Conservation (phyloP, 1,140 invertebrate genomes). For the Platyscapa corneri region DNA sequence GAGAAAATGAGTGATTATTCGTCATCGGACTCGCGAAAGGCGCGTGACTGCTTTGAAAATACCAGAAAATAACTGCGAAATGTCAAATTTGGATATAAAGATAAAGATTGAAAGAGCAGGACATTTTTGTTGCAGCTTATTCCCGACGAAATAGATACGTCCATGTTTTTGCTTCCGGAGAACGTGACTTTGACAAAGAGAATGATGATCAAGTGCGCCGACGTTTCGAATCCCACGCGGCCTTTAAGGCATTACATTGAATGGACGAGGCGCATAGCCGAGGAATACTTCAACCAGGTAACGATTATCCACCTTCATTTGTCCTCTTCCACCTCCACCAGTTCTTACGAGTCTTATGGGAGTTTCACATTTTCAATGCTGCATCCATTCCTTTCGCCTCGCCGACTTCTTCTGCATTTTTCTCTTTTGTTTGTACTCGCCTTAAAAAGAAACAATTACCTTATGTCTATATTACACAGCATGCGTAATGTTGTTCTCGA, state of each 20-base stretch:
- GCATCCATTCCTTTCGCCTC: background rate
- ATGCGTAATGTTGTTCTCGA: no score
- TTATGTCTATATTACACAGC: background rate
- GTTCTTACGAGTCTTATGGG: background rate
- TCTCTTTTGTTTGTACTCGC: background rate
- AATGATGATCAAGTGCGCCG: slow-evolving; percentile 97
- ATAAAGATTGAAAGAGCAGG: background rate
- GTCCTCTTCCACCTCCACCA: background rate
- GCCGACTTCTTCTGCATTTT: background rate
- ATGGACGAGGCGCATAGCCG: slow-evolving; percentile 90
- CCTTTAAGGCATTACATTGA: slow-evolving; percentile 87
- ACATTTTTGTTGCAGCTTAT: background rate
- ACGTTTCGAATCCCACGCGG: slow-evolving; percentile 94
- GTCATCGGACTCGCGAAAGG: no score
- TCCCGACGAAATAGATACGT: slow-evolving; percentile 36
- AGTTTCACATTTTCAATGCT: slow-evolving; percentile 33
- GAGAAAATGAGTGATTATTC: no score
- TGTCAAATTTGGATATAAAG: no score
- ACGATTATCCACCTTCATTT: slow-evolving; percentile 29
- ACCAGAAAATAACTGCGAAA: background rate
- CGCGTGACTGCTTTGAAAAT: no score
- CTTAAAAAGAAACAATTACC: background rate
- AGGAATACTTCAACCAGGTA: slow-evolving; percentile 93
- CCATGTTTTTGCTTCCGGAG: slow-evolving; percentile 78
- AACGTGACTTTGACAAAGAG: slow-evolving; percentile 88